phyloP scores from a whole-genome alignment of 2,113 vertebrate species.

The Eulemur macaco region DNA sequence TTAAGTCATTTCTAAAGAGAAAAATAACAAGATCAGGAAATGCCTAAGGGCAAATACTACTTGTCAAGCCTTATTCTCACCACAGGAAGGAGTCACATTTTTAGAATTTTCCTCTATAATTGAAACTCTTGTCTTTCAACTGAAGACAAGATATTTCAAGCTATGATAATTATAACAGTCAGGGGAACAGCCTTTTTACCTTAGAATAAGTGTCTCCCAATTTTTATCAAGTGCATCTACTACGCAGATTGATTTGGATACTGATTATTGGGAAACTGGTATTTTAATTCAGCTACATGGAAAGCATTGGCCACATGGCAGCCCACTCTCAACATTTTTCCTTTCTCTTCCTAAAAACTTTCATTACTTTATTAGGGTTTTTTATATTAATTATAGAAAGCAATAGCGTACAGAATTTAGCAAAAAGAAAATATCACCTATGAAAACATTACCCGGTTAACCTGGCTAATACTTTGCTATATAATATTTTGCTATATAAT shows the following conservation, averaged over 20 bases:
- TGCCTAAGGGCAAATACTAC: neutral
- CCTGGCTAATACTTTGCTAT: neutral
- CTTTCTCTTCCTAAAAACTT: neutral
- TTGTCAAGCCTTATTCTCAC: slow-evolving; percentile 27
- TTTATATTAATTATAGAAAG: neutral
- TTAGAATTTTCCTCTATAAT: slow-evolving; percentile 56
- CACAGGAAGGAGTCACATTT: neutral
- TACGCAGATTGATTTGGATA: neutral
- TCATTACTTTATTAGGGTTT: neutral
- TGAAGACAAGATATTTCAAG: slow-evolving; percentile 60
- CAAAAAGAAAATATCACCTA: neutral
- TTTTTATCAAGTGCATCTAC: slow-evolving; percentile 40
- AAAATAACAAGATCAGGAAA: slow-evolving; percentile 42
- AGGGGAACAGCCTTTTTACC: neutral
- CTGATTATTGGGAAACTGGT: neutral
- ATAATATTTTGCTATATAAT: neutral
- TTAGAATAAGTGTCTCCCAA: slow-evolving; percentile 6
- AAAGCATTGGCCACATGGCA: neutral
- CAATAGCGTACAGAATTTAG: neutral
- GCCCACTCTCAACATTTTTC: neutral
- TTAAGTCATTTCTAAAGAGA: slow-evolving; percentile 34
- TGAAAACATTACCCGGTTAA: neutral
- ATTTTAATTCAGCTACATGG: neutral
- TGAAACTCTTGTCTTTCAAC: slow-evolving; percentile 63
- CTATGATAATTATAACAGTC: neutral